These are phyloP conservation scores for Marcusenius ussheri DNA, from an alignment of 2,113 vertebrate genomes.

Conservation along the genomic window DNA sequence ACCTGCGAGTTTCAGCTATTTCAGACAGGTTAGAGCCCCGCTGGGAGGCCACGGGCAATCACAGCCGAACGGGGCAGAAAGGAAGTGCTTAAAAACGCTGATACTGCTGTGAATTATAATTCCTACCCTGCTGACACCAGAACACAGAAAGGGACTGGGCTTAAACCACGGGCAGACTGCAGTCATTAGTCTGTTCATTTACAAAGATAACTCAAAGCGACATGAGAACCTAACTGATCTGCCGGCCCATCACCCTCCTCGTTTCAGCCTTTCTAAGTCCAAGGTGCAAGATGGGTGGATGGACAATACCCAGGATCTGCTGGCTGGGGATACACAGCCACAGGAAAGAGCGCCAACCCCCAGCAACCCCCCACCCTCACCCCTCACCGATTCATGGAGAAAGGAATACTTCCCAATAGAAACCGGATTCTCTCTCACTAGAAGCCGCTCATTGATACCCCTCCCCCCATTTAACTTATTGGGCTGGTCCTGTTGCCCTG, in stretches of 20 bases:
- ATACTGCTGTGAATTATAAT: not conserved
- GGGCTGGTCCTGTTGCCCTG: not conserved
- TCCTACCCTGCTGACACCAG: not conserved
- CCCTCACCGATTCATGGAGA: not conserved
- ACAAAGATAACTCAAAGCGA: slow-evolving; percentile 12
- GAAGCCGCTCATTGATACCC: not conserved
- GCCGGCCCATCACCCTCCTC: slow-evolving; percentile 17
- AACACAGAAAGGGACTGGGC: not conserved
- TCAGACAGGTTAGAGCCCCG: not conserved
- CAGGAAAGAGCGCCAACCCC: not conserved
- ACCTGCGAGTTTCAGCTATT: not conserved
- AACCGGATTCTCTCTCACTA: not conserved
- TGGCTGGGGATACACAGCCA: not conserved
- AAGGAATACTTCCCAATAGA: not conserved
- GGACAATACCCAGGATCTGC: slow-evolving; percentile 12
- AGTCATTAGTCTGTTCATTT: not conserved
- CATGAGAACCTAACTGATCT: slow-evolving; percentile 25
- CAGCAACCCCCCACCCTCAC: not conserved
- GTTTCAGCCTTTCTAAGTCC: slow-evolving; percentile 20
- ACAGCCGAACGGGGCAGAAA: not conserved
- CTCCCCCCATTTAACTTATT: not conserved
- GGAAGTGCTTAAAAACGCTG: not conserved
- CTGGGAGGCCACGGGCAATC: not conserved
- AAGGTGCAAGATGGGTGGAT: slow-evolving; percentile 23
- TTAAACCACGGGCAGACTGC: not conserved